Evolutionary conservation across 2,113 vertebrate species (phyloP), one percentile per base, ranked within the genome.

Genomic region (Sprattus sprattus): DNA sequence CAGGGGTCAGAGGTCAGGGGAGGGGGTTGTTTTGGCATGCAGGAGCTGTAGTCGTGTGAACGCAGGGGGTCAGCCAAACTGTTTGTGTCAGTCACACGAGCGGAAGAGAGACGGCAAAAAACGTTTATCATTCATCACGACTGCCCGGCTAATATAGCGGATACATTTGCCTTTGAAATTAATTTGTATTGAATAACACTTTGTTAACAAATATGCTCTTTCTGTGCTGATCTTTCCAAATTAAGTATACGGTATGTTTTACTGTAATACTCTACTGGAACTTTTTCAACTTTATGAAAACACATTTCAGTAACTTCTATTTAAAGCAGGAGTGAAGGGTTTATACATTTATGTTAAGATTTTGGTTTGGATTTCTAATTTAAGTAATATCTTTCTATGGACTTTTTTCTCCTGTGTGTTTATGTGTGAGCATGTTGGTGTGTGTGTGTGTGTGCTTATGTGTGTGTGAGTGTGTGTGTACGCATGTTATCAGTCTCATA

Each of bases 401-500:
- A 25, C 28, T 71, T 71, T 25, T 32, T 28, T 71, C 25, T 71
- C 64, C 32, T 71, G 64, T 71, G 64, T 32, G 25, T 71, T 71
- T 71, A 71, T 71, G 64, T 71, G n/a, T 28, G 64, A 32, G 15
- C 22, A 64, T 64, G 92, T 92, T 22, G 20, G 57, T 64, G 57
- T 28, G 47, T 85, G 67, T 82, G 82, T 82, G 28, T 87, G 86
- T 86, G 60, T n/a, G 60, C 7, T 39, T 45, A 52, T 45, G 22
- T 60, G 47, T 11, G 13, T 84, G 67, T 25, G 32, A 32, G 80
- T 57, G 46, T 84, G 71, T 85, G 49, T 46, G 85, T 52, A 60
- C 64, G 75, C 85, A 32, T 86, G 49, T 83, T 84, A 88, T 85
- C 89, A 85, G 71, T 60, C 81, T 85, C 88, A 84, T 84, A 87